These are phyloP conservation scores for Artibeus jamaicensis DNA, from an alignment of 2,797 vertebrate species.

Conservation along the genomic window DNA sequence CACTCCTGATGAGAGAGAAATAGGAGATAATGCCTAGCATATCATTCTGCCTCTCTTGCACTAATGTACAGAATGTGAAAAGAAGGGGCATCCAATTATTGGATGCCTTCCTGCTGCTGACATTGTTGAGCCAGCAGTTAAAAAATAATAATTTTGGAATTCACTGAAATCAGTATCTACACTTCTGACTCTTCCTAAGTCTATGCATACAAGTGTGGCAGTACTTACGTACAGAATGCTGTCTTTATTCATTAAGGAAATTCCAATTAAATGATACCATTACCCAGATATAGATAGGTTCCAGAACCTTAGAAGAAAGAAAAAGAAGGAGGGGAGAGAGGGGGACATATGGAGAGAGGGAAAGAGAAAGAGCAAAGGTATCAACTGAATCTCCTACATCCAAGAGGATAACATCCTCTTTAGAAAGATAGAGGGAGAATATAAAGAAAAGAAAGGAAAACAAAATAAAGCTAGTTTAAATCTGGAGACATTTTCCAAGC, in stretches of 20 bases:
- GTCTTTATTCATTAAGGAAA: not conserved
- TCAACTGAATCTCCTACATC: not conserved
- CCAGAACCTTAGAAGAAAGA: not conserved
- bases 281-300: not conserved
- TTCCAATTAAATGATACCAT: not conserved
- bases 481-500: not conserved
- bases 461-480: not conserved
- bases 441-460: not conserved
- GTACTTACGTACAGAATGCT: not conserved
- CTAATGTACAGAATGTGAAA: not conserved
- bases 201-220: not conserved
- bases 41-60: not conserved
- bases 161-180: not conserved
- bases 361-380: not conserved
- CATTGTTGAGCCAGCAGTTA: not conserved
- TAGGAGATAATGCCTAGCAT: not conserved
- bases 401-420: not conserved
- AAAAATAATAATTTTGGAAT: not conserved
- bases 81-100: not conserved
- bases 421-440: not conserved
- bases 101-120: not conserved
- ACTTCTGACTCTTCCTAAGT: not conserved
- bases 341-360: not conserved
- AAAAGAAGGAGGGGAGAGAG: accelerated
- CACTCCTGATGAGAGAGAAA: not conserved